Evolutionary conservation across 2,113 vertebrate genomes (phyloP), one percentile per base, ranked within the genome.

Genomic region (Telmatochromis sp.): DNA sequence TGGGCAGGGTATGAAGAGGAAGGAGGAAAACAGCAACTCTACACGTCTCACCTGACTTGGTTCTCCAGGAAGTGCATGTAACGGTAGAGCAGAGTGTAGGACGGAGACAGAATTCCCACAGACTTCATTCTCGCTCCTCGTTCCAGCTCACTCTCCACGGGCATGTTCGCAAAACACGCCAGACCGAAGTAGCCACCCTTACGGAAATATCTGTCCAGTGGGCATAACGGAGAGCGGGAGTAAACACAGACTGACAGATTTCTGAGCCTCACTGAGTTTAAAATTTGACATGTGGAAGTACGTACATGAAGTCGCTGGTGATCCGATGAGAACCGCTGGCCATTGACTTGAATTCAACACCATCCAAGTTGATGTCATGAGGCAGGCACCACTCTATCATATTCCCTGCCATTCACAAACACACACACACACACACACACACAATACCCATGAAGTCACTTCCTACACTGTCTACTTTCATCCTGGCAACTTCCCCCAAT

Each of bases 11-110:
- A 45, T 4, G 45, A 55, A 55, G 31, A 2, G 23, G 12, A 75
- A 21, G 40, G 7, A 10, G n/a, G 19, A 9, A 53, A 33, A 47
- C 31, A 28, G 8, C 6, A 80, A 54, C 37, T 19, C 37, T 13
- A 53, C 33, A 63, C 0, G 47, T 21, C 97, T 86, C 86, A 99
- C 99, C 98, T 97, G 93, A 99, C 99, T 96, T 99, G 99, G 92
- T 99, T 99, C 96, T 99, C 99, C 95, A 99, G 92, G 95, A 99
- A 99, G 95, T 99, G 98, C 99, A 99, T 99, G 95, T 99, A 98
- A 45, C 98, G 97, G 88, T 99, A 99, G 0, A 99, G 97, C 87
- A 99, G 95, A 1, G 99, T 99, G 93, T 99, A 99, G 68, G 98
- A 99, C 1, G 98, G 98, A 13, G 97, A 99, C 37, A 99, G 97